Evolutionary conservation across 2,888 invertebrate genomes (phyloP).

Genomic region (Lydus trimaculatus): DNA sequence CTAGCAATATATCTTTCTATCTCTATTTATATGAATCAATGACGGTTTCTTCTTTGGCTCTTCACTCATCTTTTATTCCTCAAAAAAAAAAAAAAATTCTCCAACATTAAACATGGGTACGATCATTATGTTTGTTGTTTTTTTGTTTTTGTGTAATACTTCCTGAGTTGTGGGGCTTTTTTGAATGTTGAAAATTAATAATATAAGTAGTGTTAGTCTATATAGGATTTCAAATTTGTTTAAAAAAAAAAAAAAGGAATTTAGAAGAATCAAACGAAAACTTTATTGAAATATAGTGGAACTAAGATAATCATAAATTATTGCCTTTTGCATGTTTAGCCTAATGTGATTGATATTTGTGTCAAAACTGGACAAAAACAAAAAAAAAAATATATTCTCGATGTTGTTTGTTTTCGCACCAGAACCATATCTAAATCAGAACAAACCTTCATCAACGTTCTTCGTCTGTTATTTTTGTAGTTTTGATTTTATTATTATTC

Average conservation of each 20-base stretch:
- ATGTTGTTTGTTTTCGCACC: conserved; percentile 26
- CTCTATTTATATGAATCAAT: conserved; percentile 13
- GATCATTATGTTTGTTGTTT: not conserved
- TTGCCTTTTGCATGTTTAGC: conserved; percentile 51
- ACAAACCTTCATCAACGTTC: not conserved
- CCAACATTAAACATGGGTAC: not conserved
- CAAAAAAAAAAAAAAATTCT: not conserved
- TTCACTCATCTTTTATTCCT: conserved; percentile 13
- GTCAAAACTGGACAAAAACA: conserved; percentile 18
- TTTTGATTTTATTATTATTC: too few relatives aligned
- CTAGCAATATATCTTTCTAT: conserved; percentile 52
- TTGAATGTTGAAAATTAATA: conserved; percentile 37
- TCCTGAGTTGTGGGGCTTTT: conserved; percentile 37
- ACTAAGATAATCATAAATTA: conserved; percentile 56
- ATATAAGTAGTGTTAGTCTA: not conserved
- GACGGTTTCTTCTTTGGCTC: conserved; percentile 5
- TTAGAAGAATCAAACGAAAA: not conserved
- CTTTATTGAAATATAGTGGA: conserved; percentile 16
- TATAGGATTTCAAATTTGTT: not conserved
- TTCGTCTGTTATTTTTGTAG: not conserved
- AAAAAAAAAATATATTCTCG: conserved; percentile 12
- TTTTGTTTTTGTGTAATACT: conserved; percentile 15
- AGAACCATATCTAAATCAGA: conserved; percentile 24
- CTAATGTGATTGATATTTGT: conserved; percentile 30
- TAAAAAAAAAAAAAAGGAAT: conserved; percentile 11